Evolutionary conservation across 2,113 vertebrate genomes (phyloP).

Genomic region (Strigops habroptila): DNA sequence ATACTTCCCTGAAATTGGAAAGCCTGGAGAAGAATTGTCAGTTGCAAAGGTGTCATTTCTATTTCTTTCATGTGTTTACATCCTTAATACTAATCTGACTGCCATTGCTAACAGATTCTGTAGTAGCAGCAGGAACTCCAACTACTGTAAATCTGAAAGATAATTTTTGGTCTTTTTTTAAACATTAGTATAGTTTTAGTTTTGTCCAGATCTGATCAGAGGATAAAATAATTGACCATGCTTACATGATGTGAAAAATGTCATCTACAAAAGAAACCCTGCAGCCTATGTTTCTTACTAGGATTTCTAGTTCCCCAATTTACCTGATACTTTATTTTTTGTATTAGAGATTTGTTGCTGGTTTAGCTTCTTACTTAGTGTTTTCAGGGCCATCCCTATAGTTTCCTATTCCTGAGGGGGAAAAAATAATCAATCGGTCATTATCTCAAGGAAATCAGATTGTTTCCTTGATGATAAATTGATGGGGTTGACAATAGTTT

Average conservation of each 20-base stretch:
- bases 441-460: not conserved
- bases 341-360: not conserved
- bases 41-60: not conserved
- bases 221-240: not conserved
- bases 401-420: not conserved
- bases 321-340: not conserved
- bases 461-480: not conserved
- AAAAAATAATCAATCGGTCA: not conserved
- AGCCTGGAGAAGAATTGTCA: not conserved
- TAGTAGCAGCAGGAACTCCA: not conserved
- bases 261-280: not conserved
- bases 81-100: not conserved
- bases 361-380: not conserved
- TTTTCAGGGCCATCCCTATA: not conserved
- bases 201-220: not conserved
- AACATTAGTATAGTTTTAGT: not conserved
- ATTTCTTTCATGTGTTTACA: not conserved
- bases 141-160: not conserved
- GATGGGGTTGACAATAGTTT: not conserved
- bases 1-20: not conserved
- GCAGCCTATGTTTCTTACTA: not conserved
- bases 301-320: not conserved
- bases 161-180: not conserved
- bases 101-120: not conserved
- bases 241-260: not conserved